phyloP scores from a whole-genome alignment of 1,140 invertebrate genomes.

The Drosophila nigrodunni region DNA sequence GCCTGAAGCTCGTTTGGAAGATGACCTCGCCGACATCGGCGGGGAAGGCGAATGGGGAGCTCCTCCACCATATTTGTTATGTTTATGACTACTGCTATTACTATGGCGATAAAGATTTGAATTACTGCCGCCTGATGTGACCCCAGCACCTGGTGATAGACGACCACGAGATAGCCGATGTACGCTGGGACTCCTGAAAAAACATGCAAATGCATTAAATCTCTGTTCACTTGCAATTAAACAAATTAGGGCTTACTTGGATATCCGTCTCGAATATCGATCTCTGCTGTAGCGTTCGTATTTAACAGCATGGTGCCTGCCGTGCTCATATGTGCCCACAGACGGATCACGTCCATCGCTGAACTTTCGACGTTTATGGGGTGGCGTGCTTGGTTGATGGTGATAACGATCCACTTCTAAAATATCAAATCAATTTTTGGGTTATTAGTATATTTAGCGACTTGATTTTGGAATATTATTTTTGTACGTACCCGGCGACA shows the following conservation, averaged over 20 bases:
- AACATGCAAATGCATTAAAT: background rate
- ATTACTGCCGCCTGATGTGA: slow-evolving; percentile 35
- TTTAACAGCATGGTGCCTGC: slow-evolving; percentile 68
- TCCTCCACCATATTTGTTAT: slow-evolving; percentile 55
- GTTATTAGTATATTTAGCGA: background rate
- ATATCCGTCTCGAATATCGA: slow-evolving; percentile 67
- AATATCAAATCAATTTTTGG: slow-evolving; percentile 1
- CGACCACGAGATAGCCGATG: slow-evolving; percentile 64
- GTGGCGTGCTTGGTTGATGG: slow-evolving; percentile 74
- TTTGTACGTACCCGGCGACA: slow-evolving; percentile 62
- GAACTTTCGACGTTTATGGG: slow-evolving; percentile 80
- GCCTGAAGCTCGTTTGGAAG: slow-evolving; percentile 68
- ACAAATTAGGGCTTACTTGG: slow-evolving; percentile 47
- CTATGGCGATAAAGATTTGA: slow-evolving; percentile 64
- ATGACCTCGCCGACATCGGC: slow-evolving; percentile 63
- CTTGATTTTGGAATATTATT: too few relatives aligned
- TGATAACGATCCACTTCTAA: slow-evolving; percentile 71
- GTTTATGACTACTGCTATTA: slow-evolving; percentile 64
- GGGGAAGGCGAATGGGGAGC: slow-evolving; percentile 61
- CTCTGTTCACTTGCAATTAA: background rate
- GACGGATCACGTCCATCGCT: slow-evolving; percentile 58
- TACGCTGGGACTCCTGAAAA: slow-evolving; percentile 70
- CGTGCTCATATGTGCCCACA: slow-evolving; percentile 57
- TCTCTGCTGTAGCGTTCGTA: slow-evolving; percentile 78
- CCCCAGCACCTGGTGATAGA: slow-evolving; percentile 62